Percentiles rank a stretch among this genome's conserved stretches.
Evolutionary conservation across 2,888 invertebrate genomes (phyloP).

Genomic region (Cyaniris semiargus): DNA sequence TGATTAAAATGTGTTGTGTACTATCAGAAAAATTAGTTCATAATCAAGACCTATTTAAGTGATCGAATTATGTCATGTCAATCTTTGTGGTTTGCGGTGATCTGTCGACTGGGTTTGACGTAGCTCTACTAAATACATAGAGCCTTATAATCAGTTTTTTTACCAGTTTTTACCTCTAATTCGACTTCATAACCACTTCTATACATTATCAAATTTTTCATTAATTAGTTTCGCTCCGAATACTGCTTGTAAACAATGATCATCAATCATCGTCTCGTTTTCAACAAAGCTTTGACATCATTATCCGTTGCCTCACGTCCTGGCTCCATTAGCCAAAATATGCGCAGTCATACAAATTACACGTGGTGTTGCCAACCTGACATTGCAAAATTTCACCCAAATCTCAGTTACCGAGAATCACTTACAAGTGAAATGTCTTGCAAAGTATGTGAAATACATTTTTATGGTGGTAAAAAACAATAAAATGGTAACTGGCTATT

Average conservation of each 20-base stretch:
- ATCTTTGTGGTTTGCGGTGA: too few relatives aligned
- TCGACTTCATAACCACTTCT: neutral
- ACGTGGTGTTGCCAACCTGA: neutral
- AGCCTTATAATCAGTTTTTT: too few relatives aligned
- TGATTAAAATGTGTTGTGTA: too few relatives aligned
- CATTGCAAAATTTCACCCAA: neutral
- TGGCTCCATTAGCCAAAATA: neutral
- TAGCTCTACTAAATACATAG: too few relatives aligned
- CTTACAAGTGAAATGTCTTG: neutral
- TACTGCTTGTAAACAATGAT: neutral
- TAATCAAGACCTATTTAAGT: too few relatives aligned
- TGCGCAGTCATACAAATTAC: neutral
- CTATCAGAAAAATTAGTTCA: too few relatives aligned
- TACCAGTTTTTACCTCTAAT: too few relatives aligned
- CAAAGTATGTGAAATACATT: neutral
- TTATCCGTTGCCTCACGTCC: neutral
- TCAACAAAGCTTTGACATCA: slow-evolving; percentile 9
- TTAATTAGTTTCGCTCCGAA: neutral
- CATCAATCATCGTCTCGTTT: neutral
- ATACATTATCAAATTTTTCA: neutral
- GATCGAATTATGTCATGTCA: too few relatives aligned
- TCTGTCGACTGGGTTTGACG: too few relatives aligned
- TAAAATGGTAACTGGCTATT: too few relatives aligned
- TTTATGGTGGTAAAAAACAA: too few relatives aligned
- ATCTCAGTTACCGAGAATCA: neutral